Base-by-base conservation (phyloP, 2,113 vertebrate species). In the Gymnobelideus leadbeateri region DNA sequence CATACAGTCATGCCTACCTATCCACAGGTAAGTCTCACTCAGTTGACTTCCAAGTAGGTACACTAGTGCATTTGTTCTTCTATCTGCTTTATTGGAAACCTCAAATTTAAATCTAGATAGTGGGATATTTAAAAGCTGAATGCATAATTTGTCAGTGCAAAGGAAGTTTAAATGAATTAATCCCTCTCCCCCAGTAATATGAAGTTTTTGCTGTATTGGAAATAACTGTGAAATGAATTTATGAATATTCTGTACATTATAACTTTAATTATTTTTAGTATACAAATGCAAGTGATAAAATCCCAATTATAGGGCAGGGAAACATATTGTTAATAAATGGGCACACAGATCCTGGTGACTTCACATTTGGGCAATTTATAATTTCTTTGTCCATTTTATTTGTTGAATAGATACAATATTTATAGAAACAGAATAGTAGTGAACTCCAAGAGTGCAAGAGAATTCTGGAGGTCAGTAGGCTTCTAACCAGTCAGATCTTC, bases 181-280 rank as follows among this genome's bases (percentile, higher is more conserved):
- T 84, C 37, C 68, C 5, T 84, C n/a, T 84, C n/a, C 68, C 19
- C 68, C n/a, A 84, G 68, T 7, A 84, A 84, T 23, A 84, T 43
- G 68, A 43, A 84, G 16, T 43, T 91, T 93, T 92, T 68, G 91
- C 92, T 92, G 8, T 43, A 90, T 84, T 95, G 93, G 46, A 93
- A 77, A 55, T 77, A 95, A 97, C 12, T 89, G 92, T 89, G 51
- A 52, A 53, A 90, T 94, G 68, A 61, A 95, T 94, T 91, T 49
- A 94, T 91, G 90, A 54, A 26, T 7, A 91, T 51, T 95, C 84
- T 93, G 94, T 94, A 92, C 55, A 84, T 43, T 12, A 68, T 50
- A 11, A n/a, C 50, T 68, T 94, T 91, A 94, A 92, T 97, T 55
- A 95, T 92, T 95, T 93, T 91, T 96, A 93, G 96, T 95, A 77